Base-by-base conservation (phyloP, 2,888 invertebrate genomes). In the Drosophila tanythrix region DNA sequence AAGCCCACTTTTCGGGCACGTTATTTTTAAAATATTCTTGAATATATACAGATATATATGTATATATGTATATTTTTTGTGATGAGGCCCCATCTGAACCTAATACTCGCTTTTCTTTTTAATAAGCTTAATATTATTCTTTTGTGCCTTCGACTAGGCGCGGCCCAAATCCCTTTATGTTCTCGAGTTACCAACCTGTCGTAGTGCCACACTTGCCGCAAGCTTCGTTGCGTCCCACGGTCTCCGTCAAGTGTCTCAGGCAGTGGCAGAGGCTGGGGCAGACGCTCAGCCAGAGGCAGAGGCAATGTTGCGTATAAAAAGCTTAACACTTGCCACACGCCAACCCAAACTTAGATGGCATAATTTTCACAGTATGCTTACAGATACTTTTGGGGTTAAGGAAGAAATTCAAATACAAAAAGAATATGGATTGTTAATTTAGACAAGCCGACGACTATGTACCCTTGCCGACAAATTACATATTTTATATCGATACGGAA, bases 111-210 rank as follows among this genome's bases (percentile, higher is more conserved):
- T 63, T 74, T 82, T 70, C 74, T 60, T 65, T 70, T 61, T 80
- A 78, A 80, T 80, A 78, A 74, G 80, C 76, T 68, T 78, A 72
- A 74, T 84, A 82, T 81, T 75, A 66, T 72, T 76, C 71, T 61
- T 72, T 76, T 78, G 63, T 79, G 67, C 57, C 36, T 58, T 46
- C 53, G 72, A 50, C 60, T 70, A 40, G 33, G 40, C 36, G n/a
- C 48, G 58, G 21, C 35, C 52, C 68, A 75, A 72, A 75, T 79
- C 74, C 75, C 64, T 86, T 85, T 74, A 83, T 86, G 79, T 81
- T 86, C 81, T 85, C 83, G 62, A 73, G 77, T 85, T 88, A 73
- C 88, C 70, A 83, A 76, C 74, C 77, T 71, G 67, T 75, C 73
- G 67, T 62, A 27, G 64, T 56, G 59, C 68, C 76, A 79, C 69